These are phyloP conservation scores for Galerucella calmariensis DNA, from an alignment of 2,888 invertebrate genomes.

Conservation along the genomic window DNA sequence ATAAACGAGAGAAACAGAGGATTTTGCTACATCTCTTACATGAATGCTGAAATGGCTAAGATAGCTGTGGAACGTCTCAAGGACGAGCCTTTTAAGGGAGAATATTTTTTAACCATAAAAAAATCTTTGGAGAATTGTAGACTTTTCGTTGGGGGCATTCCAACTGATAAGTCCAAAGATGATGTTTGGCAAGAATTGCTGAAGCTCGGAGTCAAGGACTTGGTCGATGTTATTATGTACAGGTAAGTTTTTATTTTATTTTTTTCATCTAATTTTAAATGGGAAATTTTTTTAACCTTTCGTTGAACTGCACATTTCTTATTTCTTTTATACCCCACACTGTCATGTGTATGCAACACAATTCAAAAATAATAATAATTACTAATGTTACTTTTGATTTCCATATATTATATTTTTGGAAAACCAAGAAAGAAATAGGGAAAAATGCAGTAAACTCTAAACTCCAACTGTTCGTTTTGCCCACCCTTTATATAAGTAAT, in stretches of 20 bases:
- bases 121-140: slow-evolving; percentile 53
- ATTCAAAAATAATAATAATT: too few relatives aligned
- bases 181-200: slow-evolving; percentile 73
- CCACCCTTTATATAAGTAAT: too few relatives aligned
- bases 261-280: neutral
- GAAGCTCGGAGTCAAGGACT: slow-evolving; percentile 55
- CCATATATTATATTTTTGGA: too few relatives aligned
- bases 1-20: slow-evolving; percentile 29
- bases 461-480: too few relatives aligned
- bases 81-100: slow-evolving; percentile 49
- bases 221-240: slow-evolving; percentile 72
- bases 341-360: too few relatives aligned
- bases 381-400: too few relatives aligned
- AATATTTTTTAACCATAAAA: slow-evolving; percentile 66
- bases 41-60: slow-evolving; percentile 69
- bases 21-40: slow-evolving; percentile 74
- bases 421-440: too few relatives aligned
- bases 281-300: too few relatives aligned
- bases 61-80: slow-evolving; percentile 51
- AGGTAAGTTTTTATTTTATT: slow-evolving; percentile 49
- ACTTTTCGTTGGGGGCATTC: slow-evolving; percentile 56
- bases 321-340: too few relatives aligned
- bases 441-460: too few relatives aligned
- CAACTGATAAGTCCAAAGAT: slow-evolving; percentile 69
- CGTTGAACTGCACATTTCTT: too few relatives aligned